Evolutionary conservation across 2,113 vertebrate species (phyloP).

Genomic region (Trichechus manatus): DNA sequence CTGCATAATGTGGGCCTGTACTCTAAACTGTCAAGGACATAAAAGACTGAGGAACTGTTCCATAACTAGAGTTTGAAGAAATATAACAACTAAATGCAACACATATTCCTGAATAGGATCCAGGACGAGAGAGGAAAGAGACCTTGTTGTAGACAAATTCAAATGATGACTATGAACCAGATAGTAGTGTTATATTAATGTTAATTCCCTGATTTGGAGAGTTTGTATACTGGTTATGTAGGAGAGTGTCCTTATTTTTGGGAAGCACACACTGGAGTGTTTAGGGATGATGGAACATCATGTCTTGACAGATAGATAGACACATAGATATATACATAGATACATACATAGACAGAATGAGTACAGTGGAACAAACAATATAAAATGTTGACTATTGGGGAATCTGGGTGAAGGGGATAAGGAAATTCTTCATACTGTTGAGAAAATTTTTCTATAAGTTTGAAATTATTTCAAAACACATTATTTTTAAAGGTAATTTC

Average conservation of each 20-base stretch:
- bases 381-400: background rate
- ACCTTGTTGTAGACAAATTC: background rate
- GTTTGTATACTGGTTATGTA: background rate
- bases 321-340: too few species aligned
- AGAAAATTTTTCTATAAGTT: too few species aligned
- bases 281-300: too few species aligned
- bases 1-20: background rate
- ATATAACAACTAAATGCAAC: background rate
- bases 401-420: too few species aligned
- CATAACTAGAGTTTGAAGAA: background rate
- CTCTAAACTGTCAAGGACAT: background rate
- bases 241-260: too few species aligned
- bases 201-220: background rate
- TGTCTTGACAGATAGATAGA: too few species aligned
- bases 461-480: background rate
- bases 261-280: too few species aligned
- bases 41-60: background rate
- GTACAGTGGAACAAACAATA: constrained; percentile 3
- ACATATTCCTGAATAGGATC: background rate
- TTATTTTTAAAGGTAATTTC: background rate
- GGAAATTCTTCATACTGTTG: too few species aligned
- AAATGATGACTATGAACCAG: background rate
- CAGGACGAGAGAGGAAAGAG: background rate
- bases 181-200: background rate
- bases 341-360: background rate